A percentile compares a stretch with the other conserved stretches of the same genome.
Conservation (phyloP, 2,797 vertebrate genomes). For the Spinibarbus caldwelli region DNA sequence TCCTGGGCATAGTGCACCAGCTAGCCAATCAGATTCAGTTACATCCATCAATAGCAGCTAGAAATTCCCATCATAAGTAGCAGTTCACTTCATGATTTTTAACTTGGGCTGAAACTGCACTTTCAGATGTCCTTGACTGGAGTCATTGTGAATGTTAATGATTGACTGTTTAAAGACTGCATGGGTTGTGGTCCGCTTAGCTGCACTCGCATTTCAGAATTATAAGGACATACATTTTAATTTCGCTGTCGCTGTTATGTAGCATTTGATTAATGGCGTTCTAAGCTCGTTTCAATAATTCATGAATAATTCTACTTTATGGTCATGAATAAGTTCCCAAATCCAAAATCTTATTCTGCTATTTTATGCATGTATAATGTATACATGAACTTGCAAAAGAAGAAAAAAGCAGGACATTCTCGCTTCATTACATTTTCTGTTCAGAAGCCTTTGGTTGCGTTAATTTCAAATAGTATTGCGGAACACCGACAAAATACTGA, state of each 20-base stretch:
- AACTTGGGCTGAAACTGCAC: constrained; percentile 54
- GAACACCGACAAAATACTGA: neutral
- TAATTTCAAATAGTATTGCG: neutral
- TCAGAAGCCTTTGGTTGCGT: neutral
- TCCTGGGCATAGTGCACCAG: neutral
- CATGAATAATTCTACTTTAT: constrained; percentile 75
- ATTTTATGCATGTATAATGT: constrained; percentile 58
- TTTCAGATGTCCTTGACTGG: constrained; percentile 52
- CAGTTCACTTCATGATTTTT: constrained; percentile 8
- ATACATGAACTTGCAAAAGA: constrained; percentile 51
- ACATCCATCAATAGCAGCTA: neutral
- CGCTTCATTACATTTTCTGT: neutral
- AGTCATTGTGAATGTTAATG: constrained; percentile 61
- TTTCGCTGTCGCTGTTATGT: constrained; percentile 63
- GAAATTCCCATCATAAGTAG: constrained; percentile 2
- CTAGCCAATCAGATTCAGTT: neutral
- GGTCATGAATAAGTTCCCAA: constrained; percentile 69
- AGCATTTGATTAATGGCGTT: constrained; percentile 75
- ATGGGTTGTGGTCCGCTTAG: constrained; percentile 63
- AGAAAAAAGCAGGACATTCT: constrained; percentile 20
- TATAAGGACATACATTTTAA: constrained; percentile 78
- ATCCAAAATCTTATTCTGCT: constrained; percentile 59
- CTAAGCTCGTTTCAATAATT: constrained; percentile 72
- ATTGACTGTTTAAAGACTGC: constrained; percentile 65
- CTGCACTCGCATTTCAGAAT: constrained; percentile 62